Evolutionary conservation across 2,888 invertebrate species (phyloP).

Genomic region (Geophilus truncorum): DNA sequence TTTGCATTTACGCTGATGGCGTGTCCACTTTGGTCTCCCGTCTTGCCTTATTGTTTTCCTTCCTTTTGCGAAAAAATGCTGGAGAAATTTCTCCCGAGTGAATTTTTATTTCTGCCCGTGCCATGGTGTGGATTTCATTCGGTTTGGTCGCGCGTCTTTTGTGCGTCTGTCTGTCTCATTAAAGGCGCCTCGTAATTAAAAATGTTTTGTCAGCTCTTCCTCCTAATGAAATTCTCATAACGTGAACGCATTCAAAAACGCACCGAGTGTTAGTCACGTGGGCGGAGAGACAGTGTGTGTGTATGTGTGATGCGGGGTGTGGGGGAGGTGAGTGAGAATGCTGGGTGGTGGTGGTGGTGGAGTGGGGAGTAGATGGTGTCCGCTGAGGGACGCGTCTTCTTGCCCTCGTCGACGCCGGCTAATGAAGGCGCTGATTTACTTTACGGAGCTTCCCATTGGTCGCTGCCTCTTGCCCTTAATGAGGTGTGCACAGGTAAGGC

Average conservation of each 20-base stretch:
- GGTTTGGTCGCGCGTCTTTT: slow-evolving; percentile 19
- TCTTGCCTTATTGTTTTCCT: neutral
- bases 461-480: slow-evolving; percentile 27
- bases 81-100: neutral
- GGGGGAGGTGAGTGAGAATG: neutral
- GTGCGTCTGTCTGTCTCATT: slow-evolving; percentile 27
- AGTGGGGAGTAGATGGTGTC: slow-evolving; percentile 11
- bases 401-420: slow-evolving; percentile 27
- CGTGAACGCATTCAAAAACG: slow-evolving; percentile 24
- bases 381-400: slow-evolving; percentile 27
- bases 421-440: slow-evolving; percentile 27
- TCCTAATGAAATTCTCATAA: slow-evolving; percentile 27
- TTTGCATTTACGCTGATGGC: slow-evolving; percentile 15
- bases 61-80: neutral
- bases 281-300: neutral
- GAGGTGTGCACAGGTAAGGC: slow-evolving; percentile 27
- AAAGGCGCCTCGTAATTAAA: slow-evolving; percentile 27
- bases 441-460: slow-evolving; percentile 27
- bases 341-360: neutral
- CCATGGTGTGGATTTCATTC: slow-evolving; percentile 5
- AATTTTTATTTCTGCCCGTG: neutral
- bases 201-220: slow-evolving; percentile 27
- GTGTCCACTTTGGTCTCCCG: slow-evolving; percentile 1
- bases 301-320: neutral
- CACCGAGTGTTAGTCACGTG: slow-evolving; percentile 27